phyloP scores from a whole-genome alignment of 1,140 invertebrate species.

The Eufriesea mexicana region DNA sequence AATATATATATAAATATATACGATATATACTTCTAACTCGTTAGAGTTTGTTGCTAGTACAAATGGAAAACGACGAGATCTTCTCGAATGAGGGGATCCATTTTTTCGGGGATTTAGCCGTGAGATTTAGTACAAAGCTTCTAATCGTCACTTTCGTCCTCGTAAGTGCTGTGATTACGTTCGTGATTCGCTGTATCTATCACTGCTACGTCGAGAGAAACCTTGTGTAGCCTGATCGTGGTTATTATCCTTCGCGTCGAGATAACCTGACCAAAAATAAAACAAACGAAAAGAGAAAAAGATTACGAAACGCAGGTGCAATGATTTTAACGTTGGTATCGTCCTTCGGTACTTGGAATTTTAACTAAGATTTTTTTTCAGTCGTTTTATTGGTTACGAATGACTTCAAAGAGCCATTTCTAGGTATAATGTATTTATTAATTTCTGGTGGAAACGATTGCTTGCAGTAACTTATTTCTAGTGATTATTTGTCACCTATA shows the following conservation, averaged over 20 bases:
- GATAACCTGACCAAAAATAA: not conserved
- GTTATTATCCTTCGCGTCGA: not conserved
- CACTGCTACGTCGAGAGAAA: conserved; percentile 45
- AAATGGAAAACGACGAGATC: conserved; percentile 34
- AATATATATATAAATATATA: conserved; percentile 14
- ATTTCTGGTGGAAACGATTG: too few species aligned
- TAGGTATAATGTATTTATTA: not conserved
- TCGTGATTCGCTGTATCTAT: conserved; percentile 26
- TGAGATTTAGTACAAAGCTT: conserved; percentile 52
- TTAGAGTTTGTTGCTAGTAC: conserved; percentile 44
- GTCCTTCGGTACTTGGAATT: not conserved
- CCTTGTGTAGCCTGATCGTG: not conserved
- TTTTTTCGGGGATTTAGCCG: conserved; percentile 21
- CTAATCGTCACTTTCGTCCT: conserved; percentile 40
- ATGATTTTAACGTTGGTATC: not conserved
- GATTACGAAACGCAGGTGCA: not conserved
- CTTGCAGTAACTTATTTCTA: not conserved
- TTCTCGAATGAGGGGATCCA: not conserved
- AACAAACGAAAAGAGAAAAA: too few species aligned
- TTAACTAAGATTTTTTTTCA: not conserved
- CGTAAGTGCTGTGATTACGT: conserved; percentile 46
- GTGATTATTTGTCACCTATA: conserved; percentile 2
- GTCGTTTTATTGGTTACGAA: not conserved
- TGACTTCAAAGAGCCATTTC: not conserved
- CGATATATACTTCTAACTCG: conserved; percentile 20